phyloP scores from a whole-genome alignment of 1,140 invertebrate species.

The Nasonia vitripennis region DNA sequence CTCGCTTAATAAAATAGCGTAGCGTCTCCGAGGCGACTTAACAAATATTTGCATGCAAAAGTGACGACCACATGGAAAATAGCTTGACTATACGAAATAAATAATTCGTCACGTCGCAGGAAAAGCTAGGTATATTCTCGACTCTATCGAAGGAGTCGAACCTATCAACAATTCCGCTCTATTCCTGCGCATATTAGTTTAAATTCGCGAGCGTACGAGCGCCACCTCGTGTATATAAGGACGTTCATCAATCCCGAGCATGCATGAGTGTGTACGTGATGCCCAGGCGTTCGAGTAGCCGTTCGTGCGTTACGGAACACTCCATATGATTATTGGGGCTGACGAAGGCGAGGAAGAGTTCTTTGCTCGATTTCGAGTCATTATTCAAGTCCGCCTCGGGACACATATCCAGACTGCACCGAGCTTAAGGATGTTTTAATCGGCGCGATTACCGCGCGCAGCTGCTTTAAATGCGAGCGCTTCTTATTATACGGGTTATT shows the following conservation, averaged over 20 bases:
- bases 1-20: conserved; percentile 9
- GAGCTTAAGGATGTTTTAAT: conserved; percentile 64
- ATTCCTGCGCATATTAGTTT: not conserved
- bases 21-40: not conserved
- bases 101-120: not conserved
- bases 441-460: conserved; percentile 63
- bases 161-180: not conserved
- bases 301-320: not conserved
- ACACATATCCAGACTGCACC: conserved; percentile 23
- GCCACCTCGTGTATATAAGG: not conserved
- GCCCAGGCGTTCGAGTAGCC: not conserved
- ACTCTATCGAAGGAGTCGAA: not conserved
- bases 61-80: not conserved
- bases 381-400: not conserved
- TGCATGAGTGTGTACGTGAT: not conserved
- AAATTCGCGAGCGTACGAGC: conserved; percentile 17
- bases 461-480: conserved; percentile 63
- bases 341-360: conserved; percentile 15
- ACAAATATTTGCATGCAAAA: conserved; percentile 20
- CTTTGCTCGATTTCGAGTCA: conserved; percentile 30
- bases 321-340: not conserved
- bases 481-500: conserved; percentile 53
- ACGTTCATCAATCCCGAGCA: not conserved
- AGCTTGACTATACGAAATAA: not conserved
- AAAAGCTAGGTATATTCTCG: no score